Evolutionary conservation across 2,888 invertebrate species (phyloP), one percentile per base, ranked within the genome.

Genomic region (Holacanthella duospinosa): DNA sequence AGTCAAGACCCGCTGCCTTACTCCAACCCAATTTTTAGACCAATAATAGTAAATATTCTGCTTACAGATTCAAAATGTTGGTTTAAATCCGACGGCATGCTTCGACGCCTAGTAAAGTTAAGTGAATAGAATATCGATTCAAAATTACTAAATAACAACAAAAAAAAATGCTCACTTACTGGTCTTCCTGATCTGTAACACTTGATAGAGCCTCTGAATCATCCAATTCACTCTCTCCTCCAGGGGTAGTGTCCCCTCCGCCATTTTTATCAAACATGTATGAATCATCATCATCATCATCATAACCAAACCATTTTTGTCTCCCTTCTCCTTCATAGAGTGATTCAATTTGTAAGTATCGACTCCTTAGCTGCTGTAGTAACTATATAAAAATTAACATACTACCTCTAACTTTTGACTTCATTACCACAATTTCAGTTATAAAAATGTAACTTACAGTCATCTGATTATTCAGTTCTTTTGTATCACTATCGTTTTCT

Each of bases 301-400:
- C 72, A 60, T 64, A 69, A 25, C 68, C 70, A 56, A 71, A 67
- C 21, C 67, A 69, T 1, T 68, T 67, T 2, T 65, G 63, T 60
- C 68, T 69, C 16, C 68, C 68, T 43, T 69, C 55, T 60, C 67
- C 55, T 56, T 21, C 55, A 27, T 55, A 55, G 25, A 70, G 55
- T 28, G 68, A 64, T 44, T 69, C 71, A 19, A 72, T 67, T 63
- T 71, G 68, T 25, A 89, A 84, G 77, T 88, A 89, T 73, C 87
- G 85, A 74, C 84, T 84, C 75, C 89, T 88, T 0, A 89, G 79
- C 64, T 88, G 88, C 79, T 89, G 89, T 12, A 89, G 79, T 28
- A 83, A 81, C 81, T 84, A 75, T 48, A 28, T 54, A 29, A 43
- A 64, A 61, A 53, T 55, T 29, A 27, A n/a, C 9, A 55, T n/a